These are phyloP conservation scores for Drosophila multiciliata DNA, from an alignment of 2,888 invertebrate genomes.

Conservation along the genomic window DNA sequence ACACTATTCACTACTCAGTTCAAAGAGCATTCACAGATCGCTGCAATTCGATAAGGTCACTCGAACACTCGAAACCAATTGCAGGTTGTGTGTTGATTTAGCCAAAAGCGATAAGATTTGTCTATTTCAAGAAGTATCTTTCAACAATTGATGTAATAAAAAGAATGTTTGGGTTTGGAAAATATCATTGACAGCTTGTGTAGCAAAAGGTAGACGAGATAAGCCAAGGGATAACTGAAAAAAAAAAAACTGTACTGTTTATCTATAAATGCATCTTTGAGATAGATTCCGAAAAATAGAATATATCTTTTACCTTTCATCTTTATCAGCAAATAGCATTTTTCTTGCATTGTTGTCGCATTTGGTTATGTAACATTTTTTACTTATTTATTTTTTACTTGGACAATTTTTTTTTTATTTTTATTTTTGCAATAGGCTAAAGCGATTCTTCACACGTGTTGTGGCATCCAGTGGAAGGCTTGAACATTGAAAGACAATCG, in stretches of 20 bases:
- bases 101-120: conserved; percentile 19
- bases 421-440: conserved; percentile 35
- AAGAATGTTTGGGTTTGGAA: conserved; percentile 17
- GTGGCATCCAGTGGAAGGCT: conserved; percentile 45
- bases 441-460: conserved; percentile 47
- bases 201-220: conserved; percentile 25
- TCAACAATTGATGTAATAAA: conserved; percentile 28
- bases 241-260: not conserved
- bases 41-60: conserved; percentile 49
- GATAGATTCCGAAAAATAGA: not conserved
- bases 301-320: not conserved
- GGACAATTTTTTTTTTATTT: not conserved
- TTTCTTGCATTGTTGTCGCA: not conserved
- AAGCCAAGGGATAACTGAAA: conserved; percentile 3
- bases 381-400: conserved; percentile 9
- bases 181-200: conserved; percentile 43
- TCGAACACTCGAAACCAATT: conserved; percentile 21
- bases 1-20: not conserved
- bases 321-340: not conserved
- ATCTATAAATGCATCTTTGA: not conserved
- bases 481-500: conserved; percentile 34
- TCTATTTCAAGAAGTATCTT: conserved; percentile 34
- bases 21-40: conserved; percentile 1
- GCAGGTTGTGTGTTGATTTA: conserved; percentile 40
- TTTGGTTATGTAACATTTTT: conserved; percentile 19